These are phyloP conservation scores for Alentia gelatinosa DNA, from an alignment of 2,888 invertebrate species.

Conservation along the genomic window DNA sequence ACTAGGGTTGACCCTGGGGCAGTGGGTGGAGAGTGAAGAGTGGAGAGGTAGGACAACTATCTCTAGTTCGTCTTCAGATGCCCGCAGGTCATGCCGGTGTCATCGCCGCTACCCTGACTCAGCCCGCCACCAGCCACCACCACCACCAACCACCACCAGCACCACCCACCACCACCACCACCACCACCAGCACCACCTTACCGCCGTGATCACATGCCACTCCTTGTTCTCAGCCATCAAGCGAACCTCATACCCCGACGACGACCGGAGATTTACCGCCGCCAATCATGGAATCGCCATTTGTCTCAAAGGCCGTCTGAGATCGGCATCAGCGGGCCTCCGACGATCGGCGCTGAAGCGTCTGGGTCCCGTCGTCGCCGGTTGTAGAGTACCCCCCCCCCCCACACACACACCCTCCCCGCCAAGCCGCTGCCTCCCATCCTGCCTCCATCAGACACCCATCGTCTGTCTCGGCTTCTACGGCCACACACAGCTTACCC, in stretches of 20 bases:
- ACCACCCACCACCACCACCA: too few species aligned
- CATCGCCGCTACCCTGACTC: not conserved
- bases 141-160: too few species aligned
- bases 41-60: not conserved
- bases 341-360: not conserved
- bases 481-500: too few species aligned
- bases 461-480: too few species aligned
- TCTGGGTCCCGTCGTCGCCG: not conserved
- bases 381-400: not conserved
- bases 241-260: not conserved
- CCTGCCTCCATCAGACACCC: too few species aligned
- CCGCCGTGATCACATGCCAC: not conserved
- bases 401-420: not conserved
- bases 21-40: not conserved
- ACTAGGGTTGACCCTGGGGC: too few species aligned
- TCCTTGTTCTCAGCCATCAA: not conserved
- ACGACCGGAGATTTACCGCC: slow-evolving; percentile 11
- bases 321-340: not conserved
- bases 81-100: not conserved
- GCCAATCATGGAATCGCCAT: slow-evolving; percentile 23
- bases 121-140: too few species aligned
- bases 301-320: not conserved
- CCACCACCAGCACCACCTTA: too few species aligned
- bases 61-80: not conserved
- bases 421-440: too few species aligned